Evolutionary conservation across 1,140 invertebrate genomes (phyloP).

Genomic region (Drosophila dunni): DNA sequence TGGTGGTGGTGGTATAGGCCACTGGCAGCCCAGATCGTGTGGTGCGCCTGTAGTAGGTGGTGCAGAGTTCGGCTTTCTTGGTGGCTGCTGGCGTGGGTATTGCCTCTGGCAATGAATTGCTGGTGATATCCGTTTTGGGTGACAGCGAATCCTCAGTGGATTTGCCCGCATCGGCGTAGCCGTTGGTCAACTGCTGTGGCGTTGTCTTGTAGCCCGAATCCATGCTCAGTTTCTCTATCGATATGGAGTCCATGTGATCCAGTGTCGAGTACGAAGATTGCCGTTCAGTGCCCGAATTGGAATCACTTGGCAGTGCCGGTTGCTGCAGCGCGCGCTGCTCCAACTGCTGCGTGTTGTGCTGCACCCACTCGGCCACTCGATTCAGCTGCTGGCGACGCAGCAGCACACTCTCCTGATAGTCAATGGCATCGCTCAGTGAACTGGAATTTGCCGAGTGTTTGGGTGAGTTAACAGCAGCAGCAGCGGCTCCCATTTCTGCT

Average conservation of each 20-base stretch:
- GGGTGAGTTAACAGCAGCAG: slow-evolving; percentile 34
- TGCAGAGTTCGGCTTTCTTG: slow-evolving; percentile 67
- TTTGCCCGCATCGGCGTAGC: slow-evolving; percentile 66
- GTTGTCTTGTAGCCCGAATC: slow-evolving; percentile 83
- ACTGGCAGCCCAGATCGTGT: slow-evolving; percentile 76
- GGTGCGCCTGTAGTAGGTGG: slow-evolving; percentile 77
- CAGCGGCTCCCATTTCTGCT: slow-evolving; percentile 8
- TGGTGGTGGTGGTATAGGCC: slow-evolving; percentile 70
- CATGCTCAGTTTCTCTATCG: slow-evolving; percentile 80
- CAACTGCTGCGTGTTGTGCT: slow-evolving; percentile 85
- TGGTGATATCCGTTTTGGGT: slow-evolving; percentile 74
- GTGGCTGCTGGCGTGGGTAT: background rate
- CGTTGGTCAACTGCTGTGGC: slow-evolving; percentile 75
- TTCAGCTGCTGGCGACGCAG: slow-evolving; percentile 87
- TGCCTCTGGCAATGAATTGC: slow-evolving; percentile 60
- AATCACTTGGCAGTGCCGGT: slow-evolving; percentile 61
- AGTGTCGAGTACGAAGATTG: slow-evolving; percentile 78
- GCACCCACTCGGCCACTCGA: slow-evolving; percentile 89
- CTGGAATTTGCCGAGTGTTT: slow-evolving; percentile 79
- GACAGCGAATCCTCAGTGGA: slow-evolving; percentile 75
- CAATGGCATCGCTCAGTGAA: slow-evolving; percentile 76
- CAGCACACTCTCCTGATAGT: slow-evolving; percentile 80
- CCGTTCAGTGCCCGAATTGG: slow-evolving; percentile 72
- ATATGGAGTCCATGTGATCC: slow-evolving; percentile 80
- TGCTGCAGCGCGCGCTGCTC: slow-evolving; percentile 70